A percentile compares a stretch with the other conserved stretches of the same genome.
Conservation (phyloP, 2,113 vertebrate genomes). For the Potamarius usumacintae region DNA sequence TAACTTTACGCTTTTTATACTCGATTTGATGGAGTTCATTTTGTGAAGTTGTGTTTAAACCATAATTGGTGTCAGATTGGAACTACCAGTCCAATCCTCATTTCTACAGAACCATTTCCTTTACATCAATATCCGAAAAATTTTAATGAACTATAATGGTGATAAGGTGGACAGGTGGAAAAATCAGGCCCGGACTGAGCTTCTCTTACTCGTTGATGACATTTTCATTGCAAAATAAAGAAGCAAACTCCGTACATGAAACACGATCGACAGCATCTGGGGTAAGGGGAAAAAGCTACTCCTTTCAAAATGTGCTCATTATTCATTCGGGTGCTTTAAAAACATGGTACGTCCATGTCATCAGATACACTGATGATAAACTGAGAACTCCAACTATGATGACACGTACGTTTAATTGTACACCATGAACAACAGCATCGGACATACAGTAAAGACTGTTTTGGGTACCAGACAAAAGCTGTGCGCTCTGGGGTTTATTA, state of each 20-base stretch:
- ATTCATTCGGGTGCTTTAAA: conserved; percentile 17
- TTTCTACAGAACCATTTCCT: not conserved
- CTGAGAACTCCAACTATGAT: conserved; percentile 20
- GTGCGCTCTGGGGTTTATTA: not conserved
- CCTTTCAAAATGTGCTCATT: conserved; percentile 16
- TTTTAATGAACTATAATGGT: not conserved
- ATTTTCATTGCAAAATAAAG: not conserved
- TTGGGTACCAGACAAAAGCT: conserved; percentile 9
- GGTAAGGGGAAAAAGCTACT: not conserved
- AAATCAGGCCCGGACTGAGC: not conserved
- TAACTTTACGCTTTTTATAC: not conserved
- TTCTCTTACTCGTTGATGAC: not conserved
- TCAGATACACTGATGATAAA: conserved; percentile 5
- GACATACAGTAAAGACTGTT: conserved; percentile 36
- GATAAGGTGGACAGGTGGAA: not conserved
- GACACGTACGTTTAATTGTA: conserved; percentile 25
- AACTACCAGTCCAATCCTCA: not conserved
- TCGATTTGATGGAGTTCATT: too few relatives aligned
- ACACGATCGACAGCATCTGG: conserved; percentile 6
- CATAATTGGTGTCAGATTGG: not conserved
- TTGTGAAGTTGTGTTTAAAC: not conserved
- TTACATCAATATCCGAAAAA: not conserved
- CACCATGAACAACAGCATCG: conserved; percentile 39
- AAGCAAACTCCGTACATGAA: not conserved
- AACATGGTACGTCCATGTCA: conserved; percentile 22